Conservation (phyloP, 2,888 invertebrate species). For the Sisyra terminalis region DNA sequence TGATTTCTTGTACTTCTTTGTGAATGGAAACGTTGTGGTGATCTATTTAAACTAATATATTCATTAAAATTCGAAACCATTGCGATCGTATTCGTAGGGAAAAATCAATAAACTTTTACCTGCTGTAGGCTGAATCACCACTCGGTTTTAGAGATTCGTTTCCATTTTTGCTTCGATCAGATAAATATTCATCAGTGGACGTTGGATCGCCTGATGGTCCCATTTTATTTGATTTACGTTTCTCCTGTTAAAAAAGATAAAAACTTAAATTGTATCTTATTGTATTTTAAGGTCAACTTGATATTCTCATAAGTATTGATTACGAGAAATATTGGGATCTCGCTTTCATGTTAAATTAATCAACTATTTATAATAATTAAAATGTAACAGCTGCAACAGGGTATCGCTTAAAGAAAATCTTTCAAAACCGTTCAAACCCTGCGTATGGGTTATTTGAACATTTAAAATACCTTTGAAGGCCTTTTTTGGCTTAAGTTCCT, state of each 20-base stretch:
- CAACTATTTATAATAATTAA: no score
- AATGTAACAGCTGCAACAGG: no score
- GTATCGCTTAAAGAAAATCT: no score
- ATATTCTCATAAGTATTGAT: no score
- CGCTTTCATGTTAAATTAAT: no score
- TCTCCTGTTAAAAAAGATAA: constrained; percentile 8
- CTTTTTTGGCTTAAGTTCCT: no score
- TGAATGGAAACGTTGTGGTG: constrained; percentile 23
- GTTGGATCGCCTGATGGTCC: constrained; percentile 17
- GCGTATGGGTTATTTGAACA: no score
- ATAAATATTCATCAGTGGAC: constrained; percentile 11
- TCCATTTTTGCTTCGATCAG: constrained; percentile 24
- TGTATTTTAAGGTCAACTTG: neutral
- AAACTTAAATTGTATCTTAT: neutral
- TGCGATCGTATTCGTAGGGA: neutral
- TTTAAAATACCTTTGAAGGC: no score
- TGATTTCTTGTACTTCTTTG: neutral
- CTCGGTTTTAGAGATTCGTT: constrained; percentile 21
- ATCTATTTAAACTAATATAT: constrained; percentile 36
- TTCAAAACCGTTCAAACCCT: no score
- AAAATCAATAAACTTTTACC: constrained; percentile 35
- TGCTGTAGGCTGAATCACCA: constrained; percentile 72
- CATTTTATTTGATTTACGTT: no score
- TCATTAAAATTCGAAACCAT: neutral
- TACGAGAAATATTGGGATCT: no score